A percentile compares a stretch with the other conserved stretches of the same genome.
These are phyloP conservation scores for Poeciliopsis gracilis DNA, from an alignment of 2,797 vertebrate genomes.

Conservation along the genomic window DNA sequence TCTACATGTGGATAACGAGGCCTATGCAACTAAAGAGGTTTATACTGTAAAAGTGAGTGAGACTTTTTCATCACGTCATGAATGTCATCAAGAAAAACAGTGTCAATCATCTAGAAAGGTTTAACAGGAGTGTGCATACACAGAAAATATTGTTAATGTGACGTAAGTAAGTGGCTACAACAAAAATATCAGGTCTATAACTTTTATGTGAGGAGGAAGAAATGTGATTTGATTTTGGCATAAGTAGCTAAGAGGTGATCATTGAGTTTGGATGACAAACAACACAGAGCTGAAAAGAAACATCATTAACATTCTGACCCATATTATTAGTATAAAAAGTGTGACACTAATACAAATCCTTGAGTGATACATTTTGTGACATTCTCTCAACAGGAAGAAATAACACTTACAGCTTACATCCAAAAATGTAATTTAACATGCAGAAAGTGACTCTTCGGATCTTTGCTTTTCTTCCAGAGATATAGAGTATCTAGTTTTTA, in stretches of 20 bases:
- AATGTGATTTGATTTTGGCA: not conserved
- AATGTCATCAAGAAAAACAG: not conserved
- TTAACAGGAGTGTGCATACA: not conserved
- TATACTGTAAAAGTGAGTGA: not conserved
- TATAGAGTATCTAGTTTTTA: constrained; percentile 41
- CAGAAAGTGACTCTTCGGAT: constrained; percentile 53
- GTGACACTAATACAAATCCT: not conserved
- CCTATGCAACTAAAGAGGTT: not conserved
- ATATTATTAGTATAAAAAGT: not conserved
- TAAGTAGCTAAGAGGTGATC: not conserved
- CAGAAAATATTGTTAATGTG: not conserved
- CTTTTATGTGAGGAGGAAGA: not conserved
- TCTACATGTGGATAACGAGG: not conserved
- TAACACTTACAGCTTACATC: not conserved
- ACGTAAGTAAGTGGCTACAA: not conserved
- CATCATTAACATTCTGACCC: not conserved
- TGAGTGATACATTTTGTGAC: not conserved
- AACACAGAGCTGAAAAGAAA: not conserved
- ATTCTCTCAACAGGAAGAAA: not conserved
- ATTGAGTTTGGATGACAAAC: not conserved
- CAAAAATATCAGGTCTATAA: not conserved
- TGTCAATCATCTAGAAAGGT: not conserved
- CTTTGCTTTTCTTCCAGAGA: constrained; percentile 45
- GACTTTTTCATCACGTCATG: not conserved
- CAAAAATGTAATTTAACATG: not conserved